Evolutionary conservation across 2,888 invertebrate species (phyloP).

Genomic region (Prosopocoilus inquinatus): DNA sequence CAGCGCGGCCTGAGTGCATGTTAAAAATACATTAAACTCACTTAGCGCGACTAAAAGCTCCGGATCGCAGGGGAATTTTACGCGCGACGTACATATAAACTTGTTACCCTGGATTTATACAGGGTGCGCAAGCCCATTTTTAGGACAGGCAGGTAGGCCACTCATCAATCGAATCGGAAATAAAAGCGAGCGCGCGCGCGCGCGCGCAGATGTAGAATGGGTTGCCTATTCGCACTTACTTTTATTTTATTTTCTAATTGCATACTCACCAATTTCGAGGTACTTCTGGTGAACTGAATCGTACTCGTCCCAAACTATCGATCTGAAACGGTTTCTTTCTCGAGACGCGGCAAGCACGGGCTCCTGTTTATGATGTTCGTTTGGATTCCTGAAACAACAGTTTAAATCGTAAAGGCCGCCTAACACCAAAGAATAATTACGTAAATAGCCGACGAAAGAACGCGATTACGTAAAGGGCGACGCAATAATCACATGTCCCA

Average conservation of each 20-base stretch:
- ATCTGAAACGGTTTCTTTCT: conserved; percentile 80
- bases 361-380: conserved; percentile 79
- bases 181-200: conserved; percentile 3
- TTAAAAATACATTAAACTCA: conserved; percentile 43
- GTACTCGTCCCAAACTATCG: conserved; percentile 87
- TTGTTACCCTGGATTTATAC: conserved; percentile 5
- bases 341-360: conserved; percentile 74
- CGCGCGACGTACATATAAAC: conserved; percentile 10
- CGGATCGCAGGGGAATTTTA: conserved; percentile 13
- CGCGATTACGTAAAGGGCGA: conserved; percentile 13
- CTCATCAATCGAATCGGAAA: conserved; percentile 7
- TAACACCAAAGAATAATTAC: no score
- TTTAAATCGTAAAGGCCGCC: no score
- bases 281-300: conserved; percentile 92
- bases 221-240: background rate
- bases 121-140: conserved; percentile 5
- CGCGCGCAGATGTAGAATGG: background rate
- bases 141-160: no score
- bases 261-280: conserved; percentile 86
- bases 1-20: conserved; percentile 34
- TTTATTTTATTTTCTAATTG: no score
- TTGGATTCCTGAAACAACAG: conserved; percentile 68
- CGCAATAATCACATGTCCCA: conserved; percentile 27
- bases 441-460: conserved; percentile 6
- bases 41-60: conserved; percentile 23